A percentile compares a stretch with the other conserved stretches of the same genome.
Evolutionary conservation across 2,888 invertebrate species (phyloP).

Genomic region (Hylaea fasciaria): DNA sequence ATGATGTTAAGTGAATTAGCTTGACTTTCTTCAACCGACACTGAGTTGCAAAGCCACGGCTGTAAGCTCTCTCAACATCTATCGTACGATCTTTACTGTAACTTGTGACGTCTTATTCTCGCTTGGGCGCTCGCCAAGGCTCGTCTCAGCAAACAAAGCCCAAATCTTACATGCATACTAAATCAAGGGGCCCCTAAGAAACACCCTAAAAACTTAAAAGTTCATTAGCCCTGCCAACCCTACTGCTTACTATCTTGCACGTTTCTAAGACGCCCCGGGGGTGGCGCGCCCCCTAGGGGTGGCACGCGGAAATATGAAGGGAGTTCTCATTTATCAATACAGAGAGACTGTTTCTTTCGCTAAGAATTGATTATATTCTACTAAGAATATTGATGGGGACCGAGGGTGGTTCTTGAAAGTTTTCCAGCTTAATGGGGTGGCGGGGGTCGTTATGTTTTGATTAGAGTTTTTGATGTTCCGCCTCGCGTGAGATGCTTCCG

Average conservation of each 20-base stretch:
- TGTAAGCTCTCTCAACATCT: constrained; percentile 5
- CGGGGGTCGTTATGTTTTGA: constrained; percentile 65
- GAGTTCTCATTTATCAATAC: constrained; percentile 85
- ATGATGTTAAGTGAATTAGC: no score
- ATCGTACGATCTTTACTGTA: constrained; percentile 8
- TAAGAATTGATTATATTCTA: constrained; percentile 84
- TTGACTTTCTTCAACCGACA: not conserved
- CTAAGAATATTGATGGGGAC: constrained; percentile 81
- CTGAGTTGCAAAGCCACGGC: not conserved
- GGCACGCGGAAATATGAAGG: constrained; percentile 83
- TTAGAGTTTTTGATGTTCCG: constrained; percentile 77
- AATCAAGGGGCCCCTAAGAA: constrained; percentile 54
- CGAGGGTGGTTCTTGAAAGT: constrained; percentile 57
- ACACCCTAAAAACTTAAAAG: constrained; percentile 74
- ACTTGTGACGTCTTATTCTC: constrained; percentile 7
- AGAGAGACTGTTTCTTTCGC: constrained; percentile 83
- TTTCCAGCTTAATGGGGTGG: constrained; percentile 61
- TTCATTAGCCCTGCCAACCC: constrained; percentile 82
- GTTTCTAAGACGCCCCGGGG: constrained; percentile 79
- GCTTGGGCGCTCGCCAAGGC: constrained; percentile 15
- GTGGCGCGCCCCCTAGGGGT: constrained; percentile 53
- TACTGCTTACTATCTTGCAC: constrained; percentile 82
- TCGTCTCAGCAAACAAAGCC: constrained; percentile 41
- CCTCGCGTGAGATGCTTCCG: constrained; percentile 48
- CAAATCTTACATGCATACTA: constrained; percentile 48